These are phyloP conservation scores for Lacanobia wlatinum DNA, from an alignment of 2,888 invertebrate species.

Conservation along the genomic window DNA sequence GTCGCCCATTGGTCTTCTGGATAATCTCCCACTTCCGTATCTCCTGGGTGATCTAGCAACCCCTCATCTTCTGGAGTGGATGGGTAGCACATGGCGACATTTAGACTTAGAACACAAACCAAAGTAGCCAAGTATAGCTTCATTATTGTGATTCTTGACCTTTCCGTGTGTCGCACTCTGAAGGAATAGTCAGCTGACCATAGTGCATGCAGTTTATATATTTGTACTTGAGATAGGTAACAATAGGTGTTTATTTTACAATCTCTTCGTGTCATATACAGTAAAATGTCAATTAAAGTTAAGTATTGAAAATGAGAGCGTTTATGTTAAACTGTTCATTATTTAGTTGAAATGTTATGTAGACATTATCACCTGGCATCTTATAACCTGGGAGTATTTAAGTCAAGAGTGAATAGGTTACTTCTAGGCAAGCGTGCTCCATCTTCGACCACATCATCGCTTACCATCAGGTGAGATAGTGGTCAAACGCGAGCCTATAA, in stretches of 20 bases:
- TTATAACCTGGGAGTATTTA: too few relatives aligned
- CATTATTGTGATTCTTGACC: neutral
- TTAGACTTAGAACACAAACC: neutral
- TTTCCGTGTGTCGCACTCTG: too few relatives aligned
- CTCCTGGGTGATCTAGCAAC: too few relatives aligned
- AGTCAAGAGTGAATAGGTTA: too few relatives aligned
- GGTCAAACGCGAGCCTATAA: too few relatives aligned
- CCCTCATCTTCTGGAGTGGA: neutral
- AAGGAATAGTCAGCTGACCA: neutral
- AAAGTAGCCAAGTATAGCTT: neutral
- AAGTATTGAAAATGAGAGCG: neutral
- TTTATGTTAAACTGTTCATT: neutral
- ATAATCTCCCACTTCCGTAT: neutral
- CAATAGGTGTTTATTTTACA: neutral
- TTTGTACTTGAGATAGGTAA: neutral
- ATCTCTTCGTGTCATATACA: neutral
- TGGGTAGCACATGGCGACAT: neutral
- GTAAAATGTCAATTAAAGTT: too few relatives aligned
- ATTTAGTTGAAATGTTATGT: neutral
- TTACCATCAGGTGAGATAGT: too few relatives aligned
- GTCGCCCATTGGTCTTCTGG: neutral
- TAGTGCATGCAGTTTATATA: neutral
- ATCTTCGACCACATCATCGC: too few relatives aligned
- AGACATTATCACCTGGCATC: too few relatives aligned
- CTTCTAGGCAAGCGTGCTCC: too few relatives aligned